Evolutionary conservation across 2,797 vertebrate species (phyloP), one percentile per base, ranked within the genome.

Genomic region (Strix occidentalis): DNA sequence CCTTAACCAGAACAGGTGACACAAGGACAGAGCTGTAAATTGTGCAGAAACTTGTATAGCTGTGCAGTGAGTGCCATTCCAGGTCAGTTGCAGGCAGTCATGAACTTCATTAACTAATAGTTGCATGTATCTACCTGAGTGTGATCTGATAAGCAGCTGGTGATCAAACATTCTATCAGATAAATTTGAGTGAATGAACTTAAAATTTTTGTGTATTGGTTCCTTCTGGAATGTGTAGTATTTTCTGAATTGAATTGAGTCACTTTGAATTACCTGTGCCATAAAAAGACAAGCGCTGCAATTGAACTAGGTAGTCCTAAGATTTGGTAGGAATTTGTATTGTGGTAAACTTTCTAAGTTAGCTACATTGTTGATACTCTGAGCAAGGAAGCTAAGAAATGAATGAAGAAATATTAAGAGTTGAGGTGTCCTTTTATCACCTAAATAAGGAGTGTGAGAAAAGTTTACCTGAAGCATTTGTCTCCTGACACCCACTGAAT

Each of bases 21-120:
- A 5, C 5, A 11, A 33, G 43, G 35, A 8, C 37, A 41, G 45
- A 33, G 60, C 58, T 65, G 43, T 13, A 39, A 50, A 10, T 19
- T 33, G 10, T 28, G 16, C 10, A 9, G 28, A 11, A 16, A 37
- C 19, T 37, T 20, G 17, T 18, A 17, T 4, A 13, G 43, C 48
- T 65, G 28, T 9, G 20, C 0, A 3, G 17, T 4, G 3, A 8
- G 28, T n/a, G 56, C 57, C 25, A 3, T 23, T 65, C 39, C 5
- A 1, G 10, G 9, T 17, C 24, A 8, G 19, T 16, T 45, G 26
- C 20, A n/a, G 33, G 16, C 25, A 29, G 39, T 65, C 13, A 6
- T 0, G 6, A 35, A 13, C 13, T 25, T 53, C 19, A 16, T 19
- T 45, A 33, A 51, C 31, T 65, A 45, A 37, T 6, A 43, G 20